Conservation (phyloP, 2,888 invertebrate species). For the Gryllus longicercus region DNA sequence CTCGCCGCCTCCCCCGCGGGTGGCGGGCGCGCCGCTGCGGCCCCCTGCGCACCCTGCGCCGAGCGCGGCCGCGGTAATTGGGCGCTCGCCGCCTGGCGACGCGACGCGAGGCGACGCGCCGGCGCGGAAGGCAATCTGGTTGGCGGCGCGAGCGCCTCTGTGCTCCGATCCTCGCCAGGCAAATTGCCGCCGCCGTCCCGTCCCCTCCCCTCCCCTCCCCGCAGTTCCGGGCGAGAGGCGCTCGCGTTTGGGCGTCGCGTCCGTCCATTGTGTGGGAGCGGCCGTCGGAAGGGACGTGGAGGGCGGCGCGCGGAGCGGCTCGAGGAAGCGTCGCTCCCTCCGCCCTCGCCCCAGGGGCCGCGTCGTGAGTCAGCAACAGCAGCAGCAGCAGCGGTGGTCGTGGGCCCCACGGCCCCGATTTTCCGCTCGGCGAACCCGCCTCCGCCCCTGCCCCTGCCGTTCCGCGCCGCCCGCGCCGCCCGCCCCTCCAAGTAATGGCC, state of each 20-base stretch:
- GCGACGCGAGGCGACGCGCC: neutral
- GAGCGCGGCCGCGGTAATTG: conserved; percentile 17
- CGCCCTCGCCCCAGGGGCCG: neutral
- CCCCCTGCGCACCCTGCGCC: neutral
- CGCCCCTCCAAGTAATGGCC: neutral
- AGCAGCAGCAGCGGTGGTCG: neutral
- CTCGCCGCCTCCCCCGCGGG: neutral
- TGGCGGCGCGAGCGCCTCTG: neutral
- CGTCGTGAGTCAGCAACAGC: neutral
- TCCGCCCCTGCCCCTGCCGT: neutral
- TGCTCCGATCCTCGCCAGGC: neutral
- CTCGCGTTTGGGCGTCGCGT: neutral
- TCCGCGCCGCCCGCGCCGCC: neutral
- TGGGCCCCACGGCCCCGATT: neutral
- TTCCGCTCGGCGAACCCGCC: neutral
- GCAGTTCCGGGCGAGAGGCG: neutral
- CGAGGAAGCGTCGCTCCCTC: no score
- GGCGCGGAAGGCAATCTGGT: conserved; percentile 17
- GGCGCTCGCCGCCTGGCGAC: neutral
- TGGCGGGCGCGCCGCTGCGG: neutral
- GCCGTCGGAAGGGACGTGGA: neutral
- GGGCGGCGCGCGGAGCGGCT: no score
- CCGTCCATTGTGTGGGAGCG: neutral
- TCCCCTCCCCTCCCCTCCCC: neutral
- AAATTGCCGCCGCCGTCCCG: neutral